Evolutionary conservation across 2,113 vertebrate genomes (phyloP).

Genomic region (Romanogobio albipinnatus): DNA sequence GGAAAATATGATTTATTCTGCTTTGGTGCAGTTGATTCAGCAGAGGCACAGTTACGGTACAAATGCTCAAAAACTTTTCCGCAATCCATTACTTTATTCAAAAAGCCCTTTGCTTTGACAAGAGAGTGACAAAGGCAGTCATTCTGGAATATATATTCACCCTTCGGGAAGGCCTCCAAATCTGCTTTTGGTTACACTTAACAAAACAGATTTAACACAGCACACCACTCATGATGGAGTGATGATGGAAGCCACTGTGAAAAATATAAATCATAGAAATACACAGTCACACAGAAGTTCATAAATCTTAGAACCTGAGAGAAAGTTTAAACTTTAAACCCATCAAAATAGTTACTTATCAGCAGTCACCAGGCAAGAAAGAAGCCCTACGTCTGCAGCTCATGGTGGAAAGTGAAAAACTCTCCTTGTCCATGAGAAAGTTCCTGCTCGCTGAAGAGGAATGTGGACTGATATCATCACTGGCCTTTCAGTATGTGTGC

Average conservation of each 20-base stretch:
- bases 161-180: constrained; percentile 11
- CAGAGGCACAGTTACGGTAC: not conserved
- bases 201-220: constrained; percentile 37
- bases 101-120: not conserved
- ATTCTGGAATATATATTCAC: constrained; percentile 23
- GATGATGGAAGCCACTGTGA: constrained; percentile 15
- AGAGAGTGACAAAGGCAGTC: constrained; percentile 10
- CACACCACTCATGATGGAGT: not conserved
- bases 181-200: constrained; percentile 49
- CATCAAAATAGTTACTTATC: not conserved
- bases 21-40: not conserved
- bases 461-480: constrained; percentile 55
- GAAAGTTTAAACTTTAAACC: not conserved
- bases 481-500: constrained; percentile 56
- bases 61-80: not conserved
- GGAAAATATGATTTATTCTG: not conserved
- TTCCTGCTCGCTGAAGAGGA: constrained; percentile 38
- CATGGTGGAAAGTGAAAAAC: not conserved
- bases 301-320: not conserved
- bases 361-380: not conserved
- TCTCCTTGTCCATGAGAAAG: constrained; percentile 1
- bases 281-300: not conserved
- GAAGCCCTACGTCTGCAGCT: not conserved
- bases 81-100: not conserved
- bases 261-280: constrained; percentile 11